These are phyloP conservation scores for Styela clava DNA, from an alignment of 23 tunicate species.

Conservation along the genomic window DNA sequence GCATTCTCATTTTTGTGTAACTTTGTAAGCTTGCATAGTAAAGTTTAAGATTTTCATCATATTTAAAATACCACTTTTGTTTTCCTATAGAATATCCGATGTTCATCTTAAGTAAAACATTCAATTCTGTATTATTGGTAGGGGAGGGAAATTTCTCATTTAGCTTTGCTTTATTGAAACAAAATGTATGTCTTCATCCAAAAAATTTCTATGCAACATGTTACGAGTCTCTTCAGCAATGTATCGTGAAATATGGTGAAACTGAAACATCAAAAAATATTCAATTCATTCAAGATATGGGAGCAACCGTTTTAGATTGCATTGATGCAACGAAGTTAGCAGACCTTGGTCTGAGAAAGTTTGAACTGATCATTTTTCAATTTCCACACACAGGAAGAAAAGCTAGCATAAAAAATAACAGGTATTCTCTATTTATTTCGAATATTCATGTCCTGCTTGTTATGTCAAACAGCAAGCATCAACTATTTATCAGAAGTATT, in stretches of 20 bases:
- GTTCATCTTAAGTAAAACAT: not conserved
- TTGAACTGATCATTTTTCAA: constrained; percentile 39
- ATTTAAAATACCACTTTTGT: too few relatives aligned
- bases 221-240: constrained; percentile 19
- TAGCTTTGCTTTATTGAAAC: constrained; percentile 24
- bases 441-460: too few relatives aligned
- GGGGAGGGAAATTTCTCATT: constrained; percentile 69
- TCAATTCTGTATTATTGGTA: constrained; percentile 20
- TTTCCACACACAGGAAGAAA: constrained; percentile 69
- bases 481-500: too few relatives aligned
- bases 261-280: constrained; percentile 19
- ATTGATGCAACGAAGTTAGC: constrained; percentile 42
- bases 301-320: constrained; percentile 27
- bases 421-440: too few relatives aligned
- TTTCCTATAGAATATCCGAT: not conserved
- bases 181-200: not conserved
- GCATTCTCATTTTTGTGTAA: too few relatives aligned
- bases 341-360: not conserved
- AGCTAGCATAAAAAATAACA: constrained; percentile 45
- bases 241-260: constrained; percentile 40
- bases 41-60: too few relatives aligned
- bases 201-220: constrained; percentile 13
- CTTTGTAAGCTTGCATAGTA: too few relatives aligned
- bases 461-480: too few relatives aligned
- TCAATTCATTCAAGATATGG: not conserved